Conservation (phyloP, 2,113 vertebrate genomes). For the Aramus guarauna region DNA sequence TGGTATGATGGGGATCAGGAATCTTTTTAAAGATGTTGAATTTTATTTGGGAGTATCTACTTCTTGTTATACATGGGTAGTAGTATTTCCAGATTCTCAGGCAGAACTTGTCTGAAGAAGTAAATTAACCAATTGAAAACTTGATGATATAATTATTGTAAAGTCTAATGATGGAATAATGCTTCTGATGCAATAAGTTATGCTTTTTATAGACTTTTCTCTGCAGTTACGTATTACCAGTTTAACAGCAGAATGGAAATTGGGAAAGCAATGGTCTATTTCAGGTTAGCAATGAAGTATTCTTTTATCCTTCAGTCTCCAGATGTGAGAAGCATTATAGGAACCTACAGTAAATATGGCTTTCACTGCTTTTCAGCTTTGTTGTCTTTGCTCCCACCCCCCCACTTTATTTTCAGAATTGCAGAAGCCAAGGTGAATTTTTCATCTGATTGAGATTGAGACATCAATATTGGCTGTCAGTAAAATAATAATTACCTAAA, state of each 20-base stretch:
- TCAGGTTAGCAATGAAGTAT: background rate
- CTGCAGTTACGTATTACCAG: background rate
- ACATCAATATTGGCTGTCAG: background rate
- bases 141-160: background rate
- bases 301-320: background rate
- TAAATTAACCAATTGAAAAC: background rate
- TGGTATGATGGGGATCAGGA: background rate
- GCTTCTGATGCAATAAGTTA: background rate
- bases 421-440: conserved; percentile 1
- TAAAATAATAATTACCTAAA: background rate
- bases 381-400: background rate
- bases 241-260: background rate
- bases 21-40: background rate
- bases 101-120: background rate
- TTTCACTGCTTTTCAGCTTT: background rate
- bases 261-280: background rate
- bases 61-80: background rate
- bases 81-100: background rate
- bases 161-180: background rate
- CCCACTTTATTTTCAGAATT: conserved; percentile 2
- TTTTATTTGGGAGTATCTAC: background rate
- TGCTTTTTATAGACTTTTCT: background rate
- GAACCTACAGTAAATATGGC: conserved; percentile 5
- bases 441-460: background rate
- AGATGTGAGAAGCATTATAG: background rate